These are phyloP conservation scores for Cepaea nemoralis DNA, from an alignment of 1,140 invertebrate species.

Conservation along the genomic window DNA sequence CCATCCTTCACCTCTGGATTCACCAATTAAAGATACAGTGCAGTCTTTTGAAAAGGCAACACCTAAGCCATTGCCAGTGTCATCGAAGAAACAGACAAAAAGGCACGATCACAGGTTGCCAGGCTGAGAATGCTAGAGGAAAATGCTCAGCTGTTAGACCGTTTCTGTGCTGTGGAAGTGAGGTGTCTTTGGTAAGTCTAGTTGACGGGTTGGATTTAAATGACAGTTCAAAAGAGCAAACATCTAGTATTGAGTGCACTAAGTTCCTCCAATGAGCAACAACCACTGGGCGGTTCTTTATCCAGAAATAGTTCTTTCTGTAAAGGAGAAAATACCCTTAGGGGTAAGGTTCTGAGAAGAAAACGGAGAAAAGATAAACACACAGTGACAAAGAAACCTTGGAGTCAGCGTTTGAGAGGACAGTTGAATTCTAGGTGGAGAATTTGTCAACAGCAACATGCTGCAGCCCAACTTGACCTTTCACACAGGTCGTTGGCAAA, in stretches of 20 bases:
- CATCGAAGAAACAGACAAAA: neutral
- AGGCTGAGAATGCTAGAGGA: slow-evolving; percentile 41
- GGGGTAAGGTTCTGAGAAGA: neutral
- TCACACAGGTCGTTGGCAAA: neutral
- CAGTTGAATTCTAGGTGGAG: slow-evolving; percentile 47
- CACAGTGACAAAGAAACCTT: slow-evolving; percentile 56
- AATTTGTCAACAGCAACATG: neutral
- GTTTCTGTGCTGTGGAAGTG: slow-evolving; percentile 68
- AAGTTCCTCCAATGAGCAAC: too few species aligned
- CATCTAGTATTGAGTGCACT: too few species aligned
- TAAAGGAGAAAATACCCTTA: neutral
- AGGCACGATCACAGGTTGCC: neutral
- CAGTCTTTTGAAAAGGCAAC: neutral
- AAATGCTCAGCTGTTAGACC: slow-evolving; percentile 64
- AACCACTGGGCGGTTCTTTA: too few species aligned
- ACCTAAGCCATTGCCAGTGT: neutral
- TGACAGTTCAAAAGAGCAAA: neutral
- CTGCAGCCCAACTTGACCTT: neutral
- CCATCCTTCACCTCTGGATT: neutral
- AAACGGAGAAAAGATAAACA: slow-evolving; percentile 45
- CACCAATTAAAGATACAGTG: neutral
- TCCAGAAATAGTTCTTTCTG: too few species aligned
- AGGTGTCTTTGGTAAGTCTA: slow-evolving; percentile 63
- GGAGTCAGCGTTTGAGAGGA: slow-evolving; percentile 57
- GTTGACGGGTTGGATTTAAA: slow-evolving; percentile 47